A percentile compares a stretch with the other conserved stretches of the same genome.
These are phyloP conservation scores for Butorides virescens DNA, from an alignment of 2,113 vertebrate species.

Conservation along the genomic window DNA sequence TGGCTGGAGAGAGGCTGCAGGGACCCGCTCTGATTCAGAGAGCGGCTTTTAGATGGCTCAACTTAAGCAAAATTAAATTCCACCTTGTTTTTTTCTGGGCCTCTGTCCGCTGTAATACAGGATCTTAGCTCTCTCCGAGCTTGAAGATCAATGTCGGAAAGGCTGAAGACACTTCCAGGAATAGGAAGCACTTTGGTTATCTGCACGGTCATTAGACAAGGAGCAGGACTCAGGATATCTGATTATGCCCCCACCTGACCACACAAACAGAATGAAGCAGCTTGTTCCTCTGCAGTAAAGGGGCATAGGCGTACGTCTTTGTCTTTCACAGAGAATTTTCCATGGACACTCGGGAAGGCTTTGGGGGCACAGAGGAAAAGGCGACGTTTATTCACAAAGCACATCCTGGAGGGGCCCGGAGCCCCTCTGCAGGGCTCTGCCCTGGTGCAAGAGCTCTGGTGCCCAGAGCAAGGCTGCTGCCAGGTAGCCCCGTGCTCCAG, in stretches of 20 bases:
- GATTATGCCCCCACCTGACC: neutral
- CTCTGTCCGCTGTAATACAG: neutral
- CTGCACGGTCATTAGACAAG: neutral
- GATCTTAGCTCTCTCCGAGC: neutral
- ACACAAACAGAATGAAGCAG: accelerated
- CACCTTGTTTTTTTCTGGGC: neutral
- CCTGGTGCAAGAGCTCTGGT: too few relatives aligned
- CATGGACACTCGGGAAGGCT: neutral
- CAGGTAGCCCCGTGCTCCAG: neutral
- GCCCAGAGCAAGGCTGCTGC: neutral
- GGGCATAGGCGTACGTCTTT: neutral
- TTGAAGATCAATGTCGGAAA: neutral
- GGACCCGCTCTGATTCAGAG: neutral
- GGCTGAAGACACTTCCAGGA: neutral
- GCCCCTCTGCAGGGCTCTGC: neutral
- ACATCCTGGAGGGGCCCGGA: neutral
- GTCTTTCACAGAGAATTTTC: neutral
- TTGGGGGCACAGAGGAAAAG: neutral
- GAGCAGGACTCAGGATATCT: neutral
- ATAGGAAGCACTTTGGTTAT: neutral
- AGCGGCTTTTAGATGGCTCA: neutral
- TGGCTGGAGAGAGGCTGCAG: neutral
- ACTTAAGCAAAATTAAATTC: neutral
- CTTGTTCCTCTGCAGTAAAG: neutral
- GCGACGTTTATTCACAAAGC: neutral